Conservation (phyloP, 2,888 invertebrate genomes). For the Temnothorax unifasciatus region DNA sequence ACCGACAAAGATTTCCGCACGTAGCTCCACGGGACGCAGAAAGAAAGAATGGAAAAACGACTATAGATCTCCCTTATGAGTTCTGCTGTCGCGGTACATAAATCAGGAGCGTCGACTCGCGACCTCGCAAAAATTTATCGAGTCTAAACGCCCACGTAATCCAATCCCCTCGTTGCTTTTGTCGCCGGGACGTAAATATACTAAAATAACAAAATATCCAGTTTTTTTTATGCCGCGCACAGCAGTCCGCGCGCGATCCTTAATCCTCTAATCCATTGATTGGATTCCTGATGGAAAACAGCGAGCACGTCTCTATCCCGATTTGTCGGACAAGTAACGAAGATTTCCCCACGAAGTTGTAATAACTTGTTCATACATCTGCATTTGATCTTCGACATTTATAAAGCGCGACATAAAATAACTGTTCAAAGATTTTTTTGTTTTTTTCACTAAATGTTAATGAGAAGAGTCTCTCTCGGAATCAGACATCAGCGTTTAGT, state of each 20-base stretch:
- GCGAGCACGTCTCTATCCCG: background rate
- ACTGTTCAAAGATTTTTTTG: background rate
- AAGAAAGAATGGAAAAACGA: conserved; percentile 42
- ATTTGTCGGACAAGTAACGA: background rate
- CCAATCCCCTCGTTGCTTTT: conserved; percentile 33
- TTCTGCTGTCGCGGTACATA: conserved; percentile 55
- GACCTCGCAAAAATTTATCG: conserved; percentile 49
- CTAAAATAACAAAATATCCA: conserved; percentile 35
- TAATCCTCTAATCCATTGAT: conserved; percentile 37
- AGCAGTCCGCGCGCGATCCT: background rate
- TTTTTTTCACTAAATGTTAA: background rate
- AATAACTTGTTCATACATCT: background rate
- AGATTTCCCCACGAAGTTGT: background rate
- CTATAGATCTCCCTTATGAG: conserved; percentile 55
- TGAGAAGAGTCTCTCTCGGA: background rate
- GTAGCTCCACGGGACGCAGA: background rate
- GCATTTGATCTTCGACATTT: background rate
- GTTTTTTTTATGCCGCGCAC: conserved; percentile 6
- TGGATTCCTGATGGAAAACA: conserved; percentile 40
- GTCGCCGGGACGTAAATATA: conserved; percentile 34
- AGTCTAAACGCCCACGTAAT: conserved; percentile 53
- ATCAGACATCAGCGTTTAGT: background rate
- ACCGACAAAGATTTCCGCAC: conserved; percentile 38
- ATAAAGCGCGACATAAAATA: background rate
- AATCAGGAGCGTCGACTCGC: conserved; percentile 39